These are phyloP conservation scores for Pyxicephalus adspersus DNA, from an alignment of 2,113 vertebrate genomes.

Conservation along the genomic window DNA sequence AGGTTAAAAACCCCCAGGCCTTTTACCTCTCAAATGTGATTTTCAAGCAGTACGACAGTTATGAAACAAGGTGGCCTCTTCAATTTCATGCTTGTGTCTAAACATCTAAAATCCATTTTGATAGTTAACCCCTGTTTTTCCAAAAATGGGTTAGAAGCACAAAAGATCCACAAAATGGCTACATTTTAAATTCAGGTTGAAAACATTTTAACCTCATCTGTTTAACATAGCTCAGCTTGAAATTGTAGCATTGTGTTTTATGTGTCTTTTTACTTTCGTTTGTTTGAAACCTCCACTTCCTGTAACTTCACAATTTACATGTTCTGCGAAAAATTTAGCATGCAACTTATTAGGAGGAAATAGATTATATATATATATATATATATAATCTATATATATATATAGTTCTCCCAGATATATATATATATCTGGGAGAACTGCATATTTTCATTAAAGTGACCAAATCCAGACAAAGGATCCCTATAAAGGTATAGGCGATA, in stretches of 20 bases:
- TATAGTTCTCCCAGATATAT: neutral
- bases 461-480: no score
- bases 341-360: neutral
- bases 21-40: conserved; percentile 55
- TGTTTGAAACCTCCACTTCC: conserved; percentile 1
- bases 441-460: no score
- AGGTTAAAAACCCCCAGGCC: conserved; percentile 52
- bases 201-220: neutral
- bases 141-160: neutral
- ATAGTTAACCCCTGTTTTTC: conserved; percentile 39
- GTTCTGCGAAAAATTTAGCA: neutral
- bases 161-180: neutral
- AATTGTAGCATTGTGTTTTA: neutral
- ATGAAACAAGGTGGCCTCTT: conserved; percentile 52
- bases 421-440: no score
- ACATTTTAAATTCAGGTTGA: neutral
- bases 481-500: no score
- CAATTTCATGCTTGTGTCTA: conserved; percentile 41
- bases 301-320: neutral
- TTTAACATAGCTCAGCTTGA: neutral
- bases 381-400: neutral
- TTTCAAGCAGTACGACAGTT: conserved; percentile 48
- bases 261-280: neutral
- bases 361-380: neutral
- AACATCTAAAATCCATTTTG: conserved; percentile 19